phyloP scores from a whole-genome alignment of 2,113 vertebrate species.

The Mesocricetus auratus region DNA sequence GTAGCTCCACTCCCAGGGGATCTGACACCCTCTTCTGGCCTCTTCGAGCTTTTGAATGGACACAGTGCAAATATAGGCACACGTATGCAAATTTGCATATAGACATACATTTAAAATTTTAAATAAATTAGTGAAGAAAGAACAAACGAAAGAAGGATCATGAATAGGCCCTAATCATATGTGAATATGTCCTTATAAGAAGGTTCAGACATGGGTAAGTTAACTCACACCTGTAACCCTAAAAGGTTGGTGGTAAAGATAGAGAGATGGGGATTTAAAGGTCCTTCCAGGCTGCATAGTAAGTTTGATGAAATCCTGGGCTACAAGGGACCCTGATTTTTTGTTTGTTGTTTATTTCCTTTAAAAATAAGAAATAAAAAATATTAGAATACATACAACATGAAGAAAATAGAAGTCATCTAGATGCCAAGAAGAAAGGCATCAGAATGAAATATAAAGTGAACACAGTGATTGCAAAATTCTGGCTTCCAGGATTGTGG shows the following conservation, averaged over 20 bases:
- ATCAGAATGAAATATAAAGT: not conserved
- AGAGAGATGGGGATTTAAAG: not conserved
- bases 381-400: not conserved
- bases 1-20: too few relatives aligned
- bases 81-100: not conserved
- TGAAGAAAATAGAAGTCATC: not conserved
- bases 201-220: too few relatives aligned
- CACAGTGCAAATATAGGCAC: not conserved
- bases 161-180: not conserved
- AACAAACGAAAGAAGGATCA: too few relatives aligned
- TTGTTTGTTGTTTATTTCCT: not conserved
- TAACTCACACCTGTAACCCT: not conserved
- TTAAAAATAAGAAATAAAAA: not conserved
- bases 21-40: not conserved
- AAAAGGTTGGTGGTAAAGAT: not conserved
- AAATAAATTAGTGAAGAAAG: not conserved
- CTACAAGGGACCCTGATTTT: not conserved
- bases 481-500: not conserved
- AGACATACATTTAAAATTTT: not conserved
- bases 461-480: not conserved
- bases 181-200: not conserved
- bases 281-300: not conserved
- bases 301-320: not conserved
- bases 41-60: not conserved
- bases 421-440: not conserved